A percentile compares a stretch with the other conserved stretches of the same genome.
phyloP scores from a whole-genome alignment of 2,888 invertebrate species.

The Sphinx pinastri region DNA sequence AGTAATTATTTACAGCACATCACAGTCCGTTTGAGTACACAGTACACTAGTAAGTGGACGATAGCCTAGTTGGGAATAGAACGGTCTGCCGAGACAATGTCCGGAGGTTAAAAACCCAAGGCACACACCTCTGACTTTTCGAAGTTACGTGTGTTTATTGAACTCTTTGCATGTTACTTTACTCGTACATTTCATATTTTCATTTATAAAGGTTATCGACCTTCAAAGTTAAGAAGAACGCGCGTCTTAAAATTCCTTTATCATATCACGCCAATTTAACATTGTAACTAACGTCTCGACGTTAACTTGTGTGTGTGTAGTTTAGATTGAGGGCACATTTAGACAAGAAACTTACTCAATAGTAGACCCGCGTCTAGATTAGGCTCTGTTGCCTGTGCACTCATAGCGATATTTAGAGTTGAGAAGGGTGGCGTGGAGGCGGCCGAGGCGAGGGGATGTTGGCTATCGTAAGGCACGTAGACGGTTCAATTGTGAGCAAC shows the following conservation, averaged over 20 bases:
- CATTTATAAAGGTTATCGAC: constrained; percentile 15
- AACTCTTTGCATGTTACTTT: not conserved
- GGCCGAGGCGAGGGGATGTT: constrained; percentile 28
- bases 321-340: constrained; percentile 26
- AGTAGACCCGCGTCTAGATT: constrained; percentile 30
- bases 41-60: no score
- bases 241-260: constrained; percentile 26
- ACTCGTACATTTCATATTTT: not conserved
- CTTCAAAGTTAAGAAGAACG: constrained; percentile 17
- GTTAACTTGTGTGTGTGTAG: constrained; percentile 26
- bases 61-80: no score
- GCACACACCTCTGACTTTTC: no score
- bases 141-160: no score
- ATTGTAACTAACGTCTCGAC: constrained; percentile 24
- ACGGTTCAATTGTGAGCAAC: constrained; percentile 50
- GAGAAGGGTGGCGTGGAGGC: constrained; percentile 30
- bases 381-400: constrained; percentile 35
- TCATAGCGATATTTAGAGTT: constrained; percentile 28
- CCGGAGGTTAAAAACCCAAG: no score
- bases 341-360: constrained; percentile 25
- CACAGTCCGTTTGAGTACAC: no score
- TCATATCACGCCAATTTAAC: constrained; percentile 31
- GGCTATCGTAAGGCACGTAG: constrained; percentile 44
- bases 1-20: not conserved
- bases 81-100: no score